phyloP scores from a whole-genome alignment of 2,113 vertebrate genomes.

The Charadrius vociferus region DNA sequence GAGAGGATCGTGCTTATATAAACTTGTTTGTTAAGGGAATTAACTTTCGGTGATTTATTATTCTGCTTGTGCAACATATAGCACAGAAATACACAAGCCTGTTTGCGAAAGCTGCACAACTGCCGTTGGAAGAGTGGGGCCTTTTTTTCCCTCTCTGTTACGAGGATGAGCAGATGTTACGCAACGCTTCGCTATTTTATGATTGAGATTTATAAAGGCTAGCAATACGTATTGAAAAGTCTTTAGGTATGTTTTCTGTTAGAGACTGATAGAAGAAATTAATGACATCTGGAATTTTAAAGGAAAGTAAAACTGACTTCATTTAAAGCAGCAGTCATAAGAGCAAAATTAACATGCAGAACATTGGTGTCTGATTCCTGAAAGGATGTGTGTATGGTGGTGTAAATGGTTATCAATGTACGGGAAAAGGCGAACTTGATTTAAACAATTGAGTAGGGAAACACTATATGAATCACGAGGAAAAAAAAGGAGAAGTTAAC shows the following conservation, averaged over 20 bases:
- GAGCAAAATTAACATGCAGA: background rate
- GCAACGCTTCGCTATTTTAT: background rate
- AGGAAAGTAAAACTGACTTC: background rate
- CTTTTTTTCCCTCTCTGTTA: background rate
- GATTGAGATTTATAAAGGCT: conserved; percentile 14
- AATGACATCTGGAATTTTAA: background rate
- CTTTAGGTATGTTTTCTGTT: conserved; percentile 31
- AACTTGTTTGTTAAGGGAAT: background rate
- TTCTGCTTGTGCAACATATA: background rate
- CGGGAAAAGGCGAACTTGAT: background rate
- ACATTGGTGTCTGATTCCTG: background rate
- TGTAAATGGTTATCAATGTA: background rate
- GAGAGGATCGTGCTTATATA: background rate
- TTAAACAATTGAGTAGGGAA: background rate
- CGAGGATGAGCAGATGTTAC: conserved; percentile 46
- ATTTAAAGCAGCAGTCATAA: background rate
- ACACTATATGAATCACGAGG: background rate
- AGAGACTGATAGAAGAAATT: conserved; percentile 15
- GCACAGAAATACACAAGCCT: background rate
- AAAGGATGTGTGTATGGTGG: background rate
- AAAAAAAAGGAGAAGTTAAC: background rate
- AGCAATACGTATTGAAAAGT: background rate
- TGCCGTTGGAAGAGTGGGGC: background rate
- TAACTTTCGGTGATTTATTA: conserved; percentile 4
- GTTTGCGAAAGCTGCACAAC: background rate